Conservation (phyloP, 2,113 vertebrate genomes). For the Otolemur garnettii region DNA sequence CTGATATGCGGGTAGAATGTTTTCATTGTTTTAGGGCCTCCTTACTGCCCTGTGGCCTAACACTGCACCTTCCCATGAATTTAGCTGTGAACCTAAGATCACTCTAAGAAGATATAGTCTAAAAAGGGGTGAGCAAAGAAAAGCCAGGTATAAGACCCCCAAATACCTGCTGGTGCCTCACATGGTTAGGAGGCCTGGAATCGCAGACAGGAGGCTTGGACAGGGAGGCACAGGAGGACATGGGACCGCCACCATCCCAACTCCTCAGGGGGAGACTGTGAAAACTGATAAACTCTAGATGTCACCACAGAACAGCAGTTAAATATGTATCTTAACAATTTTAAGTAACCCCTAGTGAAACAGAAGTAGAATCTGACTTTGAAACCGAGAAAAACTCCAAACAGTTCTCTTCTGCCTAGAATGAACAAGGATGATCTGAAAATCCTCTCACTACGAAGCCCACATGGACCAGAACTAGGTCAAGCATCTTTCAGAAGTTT, state of each 20-base stretch:
- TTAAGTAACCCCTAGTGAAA: background rate
- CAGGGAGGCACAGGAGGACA: background rate
- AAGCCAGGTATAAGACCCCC: background rate
- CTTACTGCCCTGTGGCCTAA: too few species aligned
- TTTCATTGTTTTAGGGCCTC: too few species aligned
- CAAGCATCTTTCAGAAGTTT: background rate
- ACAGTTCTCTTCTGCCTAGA: background rate
- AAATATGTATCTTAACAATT: background rate
- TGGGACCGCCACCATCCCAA: background rate
- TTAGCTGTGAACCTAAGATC: background rate
- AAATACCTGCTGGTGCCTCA: background rate
- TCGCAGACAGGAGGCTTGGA: background rate
- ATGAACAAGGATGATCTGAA: background rate
- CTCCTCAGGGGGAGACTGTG: background rate
- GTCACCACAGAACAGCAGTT: background rate
- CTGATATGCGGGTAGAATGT: too few species aligned
- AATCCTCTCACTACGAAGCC: background rate
- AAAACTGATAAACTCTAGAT: background rate
- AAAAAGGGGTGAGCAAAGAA: background rate
- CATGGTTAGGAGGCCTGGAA: background rate
- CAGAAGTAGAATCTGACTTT: background rate
- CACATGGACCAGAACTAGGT: background rate
- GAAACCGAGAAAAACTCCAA: background rate
- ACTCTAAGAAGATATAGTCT: background rate
- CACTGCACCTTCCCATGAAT: background rate